Evolutionary conservation across 2,797 vertebrate genomes (phyloP).

Genomic region (Protonibea diacanthus): DNA sequence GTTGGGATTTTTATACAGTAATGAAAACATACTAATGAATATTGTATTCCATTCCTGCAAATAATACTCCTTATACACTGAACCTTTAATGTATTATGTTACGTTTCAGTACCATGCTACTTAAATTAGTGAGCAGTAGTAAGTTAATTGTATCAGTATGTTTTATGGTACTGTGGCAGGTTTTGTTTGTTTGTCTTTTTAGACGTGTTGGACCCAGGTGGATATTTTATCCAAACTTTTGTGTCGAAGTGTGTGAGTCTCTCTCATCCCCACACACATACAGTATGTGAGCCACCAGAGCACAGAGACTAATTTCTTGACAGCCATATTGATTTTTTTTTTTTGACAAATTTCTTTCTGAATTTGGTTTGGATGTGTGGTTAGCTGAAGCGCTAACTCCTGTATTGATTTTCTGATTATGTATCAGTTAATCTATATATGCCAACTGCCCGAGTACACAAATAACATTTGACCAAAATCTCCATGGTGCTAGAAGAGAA

Average conservation of each 20-base stretch:
- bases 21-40: too few species aligned
- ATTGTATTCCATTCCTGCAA: background rate
- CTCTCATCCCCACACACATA: background rate
- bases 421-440: slow-evolving; percentile 34
- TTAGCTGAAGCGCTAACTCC: slow-evolving; percentile 3
- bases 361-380: slow-evolving; percentile 20
- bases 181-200: background rate
- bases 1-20: too few species aligned
- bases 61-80: background rate
- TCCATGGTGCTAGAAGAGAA: slow-evolving; percentile 3
- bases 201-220: too few species aligned
- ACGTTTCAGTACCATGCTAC: background rate
- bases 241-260: background rate
- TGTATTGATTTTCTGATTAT: slow-evolving; percentile 52
- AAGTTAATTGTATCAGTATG: background rate
- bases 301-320: slow-evolving; percentile 17
- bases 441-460: slow-evolving; percentile 24
- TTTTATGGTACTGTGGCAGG: background rate
- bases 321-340: slow-evolving; percentile 40
- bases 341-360: slow-evolving; percentile 24
- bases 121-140: background rate
- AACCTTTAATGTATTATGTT: background rate
- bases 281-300: background rate
- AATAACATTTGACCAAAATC: slow-evolving; percentile 43
- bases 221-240: background rate